Evolutionary conservation across 2,888 invertebrate species (phyloP), one percentile per base, ranked within the genome.

Genomic region (Lutraria lutraria): DNA sequence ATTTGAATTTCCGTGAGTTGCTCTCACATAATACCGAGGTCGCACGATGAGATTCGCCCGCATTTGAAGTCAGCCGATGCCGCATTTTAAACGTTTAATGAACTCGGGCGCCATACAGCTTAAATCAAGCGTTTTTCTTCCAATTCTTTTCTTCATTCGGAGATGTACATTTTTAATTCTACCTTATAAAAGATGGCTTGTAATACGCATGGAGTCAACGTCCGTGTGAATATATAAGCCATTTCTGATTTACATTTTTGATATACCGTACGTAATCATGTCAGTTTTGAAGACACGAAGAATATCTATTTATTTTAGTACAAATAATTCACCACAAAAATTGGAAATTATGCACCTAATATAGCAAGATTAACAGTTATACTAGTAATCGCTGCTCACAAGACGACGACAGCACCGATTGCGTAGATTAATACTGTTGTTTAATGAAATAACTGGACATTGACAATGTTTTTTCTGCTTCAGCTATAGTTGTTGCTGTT

Each of bases 1-100:
- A 89, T 86, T 88, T 88, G 85, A 89, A 89, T 86, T 89, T 89
- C 88, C 85, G 31, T 86, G 88, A 83, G 86, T 83, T 76, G 54
- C 53, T 88, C 83, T 29, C 21, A 86, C 89, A 89, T 53, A 85
- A 91, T 86, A 53, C 54, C 60, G 54, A 83, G 56, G 63, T 80
- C 31, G 60, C 4, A 34, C 63, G 56, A 86, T 87, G 76, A 76
- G 76, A 76, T 88, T 86, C 72, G 84, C 81, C 54, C 86, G 81
- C 83, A 86, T 90, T 88, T 56, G 79, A 79, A 13, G 79, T 79
- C 56, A 79, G 34, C 56, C 29, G 85, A 60, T 85, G 80, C 54
- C 31, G 60, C 52, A 80, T 81, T 85, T 84, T 80, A 54, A 79
- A 34, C 54, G 54, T 60, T 72, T 88, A 88, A 88, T 88, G 63